Evolutionary conservation across 92 coral and sea anemone species (phyloP), one percentile per base, ranked within the genome.

Genomic region (Siderastrea radians): DNA sequence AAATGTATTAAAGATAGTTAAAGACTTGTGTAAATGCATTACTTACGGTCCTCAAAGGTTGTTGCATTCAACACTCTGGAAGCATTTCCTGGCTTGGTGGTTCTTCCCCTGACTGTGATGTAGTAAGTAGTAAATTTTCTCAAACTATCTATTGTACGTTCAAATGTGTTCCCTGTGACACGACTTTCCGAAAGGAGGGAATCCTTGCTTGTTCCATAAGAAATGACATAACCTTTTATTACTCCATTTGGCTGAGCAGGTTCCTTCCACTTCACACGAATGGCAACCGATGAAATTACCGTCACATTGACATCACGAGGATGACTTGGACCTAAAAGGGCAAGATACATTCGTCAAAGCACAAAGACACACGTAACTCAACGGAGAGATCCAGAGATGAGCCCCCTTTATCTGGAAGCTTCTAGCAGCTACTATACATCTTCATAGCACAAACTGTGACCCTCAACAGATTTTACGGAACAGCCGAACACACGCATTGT

Each of bases 41-140:
- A 80, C 95, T 84, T 87, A 94, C 98, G 87, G 52, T 92, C 95
- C 62, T 93, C 83, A 45, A 68, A 65, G 0, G 98, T 94, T 53
- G 81, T 84, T 26, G 85, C 91, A 49, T 75, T 70, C 5, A 66
- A 78, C 38, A 84, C 58, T 49, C 51, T 13, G 12, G 98, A 94
- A 59, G 92, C 92, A 84, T 94, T 93, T 38, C 98, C 98, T 61
- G 57, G 71, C 78, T 84, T 16, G 11, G 87, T 83, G 3, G 98
- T 94, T 79, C 50, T 74, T 1, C 92, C 98, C 63, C 91, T 83
- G 69, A 94, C 95, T 54, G 71, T 88, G 46, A 94, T 65, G 54
- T 73, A 94, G 58, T 94, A 94, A 11, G 92, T 79, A 0, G 95
- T 92, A 45, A 67, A 89, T 44, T 89, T 91, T 62, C 72, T 77